These are phyloP conservation scores for Eubucco bourcierii DNA, from an alignment of 2,113 vertebrate genomes.

Conservation along the genomic window DNA sequence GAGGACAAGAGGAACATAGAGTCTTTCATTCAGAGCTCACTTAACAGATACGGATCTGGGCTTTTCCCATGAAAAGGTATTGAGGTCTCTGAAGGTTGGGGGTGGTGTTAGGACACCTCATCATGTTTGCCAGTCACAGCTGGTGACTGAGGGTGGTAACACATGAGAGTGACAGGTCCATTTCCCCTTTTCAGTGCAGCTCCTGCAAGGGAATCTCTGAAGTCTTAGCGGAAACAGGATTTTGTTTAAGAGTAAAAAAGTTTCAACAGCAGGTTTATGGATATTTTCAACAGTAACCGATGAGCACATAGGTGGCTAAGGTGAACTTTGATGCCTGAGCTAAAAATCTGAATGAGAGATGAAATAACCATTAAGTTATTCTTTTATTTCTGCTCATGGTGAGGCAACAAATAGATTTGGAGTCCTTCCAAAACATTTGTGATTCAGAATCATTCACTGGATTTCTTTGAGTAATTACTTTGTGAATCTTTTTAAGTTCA, in stretches of 20 bases:
- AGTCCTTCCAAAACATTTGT: neutral
- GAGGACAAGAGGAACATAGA: neutral
- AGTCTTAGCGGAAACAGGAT: neutral
- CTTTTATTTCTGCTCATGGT: neutral
- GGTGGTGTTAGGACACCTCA: neutral
- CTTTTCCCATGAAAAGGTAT: neutral
- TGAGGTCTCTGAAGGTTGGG: neutral
- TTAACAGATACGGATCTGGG: neutral
- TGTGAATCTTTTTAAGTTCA: neutral
- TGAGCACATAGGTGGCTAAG: neutral
- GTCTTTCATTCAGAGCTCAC: neutral
- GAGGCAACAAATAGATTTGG: slow-evolving; percentile 21
- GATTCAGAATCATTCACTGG: neutral
- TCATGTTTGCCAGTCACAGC: neutral
- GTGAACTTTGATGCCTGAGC: neutral
- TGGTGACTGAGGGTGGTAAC: neutral
- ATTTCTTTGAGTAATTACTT: slow-evolving; percentile 10
- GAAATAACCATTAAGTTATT: neutral
- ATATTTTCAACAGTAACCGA: neutral
- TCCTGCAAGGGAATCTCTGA: neutral
- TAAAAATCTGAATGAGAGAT: neutral
- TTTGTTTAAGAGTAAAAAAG: neutral
- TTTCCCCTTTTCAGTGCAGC: neutral
- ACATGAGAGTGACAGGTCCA: neutral
- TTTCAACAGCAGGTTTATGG: neutral